These are phyloP conservation scores for Solenodon paradoxus DNA, from an alignment of 2,113 vertebrate genomes.

Conservation along the genomic window DNA sequence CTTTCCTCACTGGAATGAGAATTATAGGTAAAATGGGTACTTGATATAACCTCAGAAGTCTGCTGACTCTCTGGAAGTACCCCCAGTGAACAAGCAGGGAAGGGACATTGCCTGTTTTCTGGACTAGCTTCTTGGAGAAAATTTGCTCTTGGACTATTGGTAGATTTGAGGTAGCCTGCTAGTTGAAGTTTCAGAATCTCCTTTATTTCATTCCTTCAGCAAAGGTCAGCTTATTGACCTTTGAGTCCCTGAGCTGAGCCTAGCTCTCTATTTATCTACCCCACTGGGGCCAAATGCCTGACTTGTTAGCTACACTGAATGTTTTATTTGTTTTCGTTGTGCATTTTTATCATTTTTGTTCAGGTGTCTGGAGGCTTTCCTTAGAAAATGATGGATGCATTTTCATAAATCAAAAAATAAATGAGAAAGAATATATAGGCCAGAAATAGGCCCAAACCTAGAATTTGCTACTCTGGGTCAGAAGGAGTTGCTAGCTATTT, in stretches of 20 bases:
- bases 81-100: neutral
- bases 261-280: slow-evolving; percentile 63
- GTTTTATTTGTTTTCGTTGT: slow-evolving; percentile 75
- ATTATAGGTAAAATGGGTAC: neutral
- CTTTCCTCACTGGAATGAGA: neutral
- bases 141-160: neutral
- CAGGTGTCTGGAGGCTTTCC: slow-evolving; percentile 70
- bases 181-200: slow-evolving; percentile 14
- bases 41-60: neutral
- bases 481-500: slow-evolving; percentile 58
- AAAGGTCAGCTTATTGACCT: slow-evolving; percentile 48
- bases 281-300: slow-evolving; percentile 60
- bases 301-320: slow-evolving; percentile 71
- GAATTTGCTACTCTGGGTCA: slow-evolving; percentile 39
- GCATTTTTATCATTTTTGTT: slow-evolving; percentile 77
- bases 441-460: slow-evolving; percentile 61
- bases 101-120: neutral
- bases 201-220: slow-evolving; percentile 51
- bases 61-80: neutral
- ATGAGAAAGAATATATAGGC: slow-evolving; percentile 68
- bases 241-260: slow-evolving; percentile 20
- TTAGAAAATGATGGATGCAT: slow-evolving; percentile 77
- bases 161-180: slow-evolving; percentile 15
- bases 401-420: slow-evolving; percentile 79
- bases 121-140: neutral